phyloP scores from a whole-genome alignment of 1,140 invertebrate species.

The Pseudomyrmex cubaensis region DNA sequence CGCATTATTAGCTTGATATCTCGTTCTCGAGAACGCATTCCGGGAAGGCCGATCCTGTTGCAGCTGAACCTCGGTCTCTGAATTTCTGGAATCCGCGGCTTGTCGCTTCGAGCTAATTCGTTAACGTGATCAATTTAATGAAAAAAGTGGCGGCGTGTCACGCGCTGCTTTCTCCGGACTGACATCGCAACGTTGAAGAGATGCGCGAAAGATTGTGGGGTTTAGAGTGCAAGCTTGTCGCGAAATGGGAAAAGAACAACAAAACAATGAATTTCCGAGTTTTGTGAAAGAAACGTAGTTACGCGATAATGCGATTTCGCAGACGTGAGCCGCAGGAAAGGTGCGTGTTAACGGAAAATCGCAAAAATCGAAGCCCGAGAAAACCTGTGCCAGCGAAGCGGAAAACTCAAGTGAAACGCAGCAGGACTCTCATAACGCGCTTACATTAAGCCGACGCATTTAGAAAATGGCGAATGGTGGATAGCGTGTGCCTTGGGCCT shows the following conservation, averaged over 20 bases:
- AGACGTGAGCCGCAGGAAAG: background rate
- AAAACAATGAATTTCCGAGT: background rate
- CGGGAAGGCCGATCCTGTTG: conserved; percentile 62
- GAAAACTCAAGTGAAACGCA: conserved; percentile 21
- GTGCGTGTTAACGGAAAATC: background rate
- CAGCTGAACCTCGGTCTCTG: conserved; percentile 56
- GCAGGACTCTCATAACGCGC: conserved; percentile 51
- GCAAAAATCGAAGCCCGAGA: background rate
- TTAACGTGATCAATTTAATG: conserved; percentile 73
- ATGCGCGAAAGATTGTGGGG: background rate
- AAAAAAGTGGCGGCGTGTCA: conserved; percentile 62
- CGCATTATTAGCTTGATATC: conserved; percentile 80
- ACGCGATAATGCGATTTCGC: background rate
- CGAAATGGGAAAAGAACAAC: too few species aligned
- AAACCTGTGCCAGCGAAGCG: conserved; percentile 25
- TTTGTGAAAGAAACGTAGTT: background rate
- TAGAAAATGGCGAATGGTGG: conserved; percentile 81
- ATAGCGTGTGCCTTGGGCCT: conserved; percentile 79
- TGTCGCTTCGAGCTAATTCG: conserved; percentile 72
- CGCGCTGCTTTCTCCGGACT: background rate
- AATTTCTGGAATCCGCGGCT: conserved; percentile 79
- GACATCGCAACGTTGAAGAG: background rate
- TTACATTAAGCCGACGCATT: conserved; percentile 75
- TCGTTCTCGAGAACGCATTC: conserved; percentile 75
- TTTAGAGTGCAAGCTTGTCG: background rate